phyloP scores from a whole-genome alignment of 1,140 invertebrate species.

The Heliconius congener region DNA sequence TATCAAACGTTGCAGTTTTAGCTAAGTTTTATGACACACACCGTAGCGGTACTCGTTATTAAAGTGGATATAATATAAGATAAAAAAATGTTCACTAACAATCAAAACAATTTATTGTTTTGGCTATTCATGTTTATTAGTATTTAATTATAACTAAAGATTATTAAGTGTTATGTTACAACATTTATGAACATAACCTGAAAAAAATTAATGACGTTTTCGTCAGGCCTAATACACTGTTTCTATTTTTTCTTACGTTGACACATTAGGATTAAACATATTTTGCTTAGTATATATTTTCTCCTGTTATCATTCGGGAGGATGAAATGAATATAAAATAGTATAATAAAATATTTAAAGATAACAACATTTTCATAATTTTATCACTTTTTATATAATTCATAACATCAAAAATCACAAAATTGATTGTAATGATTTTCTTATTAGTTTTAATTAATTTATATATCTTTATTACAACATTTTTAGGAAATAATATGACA shows the following conservation, averaged over 20 bases:
- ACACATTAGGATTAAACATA: background rate
- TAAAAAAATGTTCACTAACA: background rate
- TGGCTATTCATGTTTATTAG: background rate
- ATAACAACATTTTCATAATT: no score
- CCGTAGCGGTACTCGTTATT: background rate
- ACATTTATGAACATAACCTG: background rate
- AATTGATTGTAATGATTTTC: no score
- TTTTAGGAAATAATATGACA: no score
- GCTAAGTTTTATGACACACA: background rate
- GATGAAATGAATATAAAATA: no score
- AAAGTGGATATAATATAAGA: background rate
- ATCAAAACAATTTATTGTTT: background rate
- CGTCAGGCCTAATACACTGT: background rate
- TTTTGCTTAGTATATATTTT: background rate
- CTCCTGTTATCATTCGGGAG: background rate
- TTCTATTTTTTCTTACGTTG: conserved; percentile 5
- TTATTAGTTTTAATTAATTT: no score
- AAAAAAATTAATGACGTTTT: background rate
- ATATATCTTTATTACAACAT: no score
- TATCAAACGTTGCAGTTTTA: conserved; percentile 8
- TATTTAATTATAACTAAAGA: background rate
- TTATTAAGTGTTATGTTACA: background rate
- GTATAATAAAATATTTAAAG: no score
- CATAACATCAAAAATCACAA: no score
- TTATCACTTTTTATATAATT: no score